Evolutionary conservation across 2,888 invertebrate genomes (phyloP).

Genomic region (Pachydiplax longipennis): DNA sequence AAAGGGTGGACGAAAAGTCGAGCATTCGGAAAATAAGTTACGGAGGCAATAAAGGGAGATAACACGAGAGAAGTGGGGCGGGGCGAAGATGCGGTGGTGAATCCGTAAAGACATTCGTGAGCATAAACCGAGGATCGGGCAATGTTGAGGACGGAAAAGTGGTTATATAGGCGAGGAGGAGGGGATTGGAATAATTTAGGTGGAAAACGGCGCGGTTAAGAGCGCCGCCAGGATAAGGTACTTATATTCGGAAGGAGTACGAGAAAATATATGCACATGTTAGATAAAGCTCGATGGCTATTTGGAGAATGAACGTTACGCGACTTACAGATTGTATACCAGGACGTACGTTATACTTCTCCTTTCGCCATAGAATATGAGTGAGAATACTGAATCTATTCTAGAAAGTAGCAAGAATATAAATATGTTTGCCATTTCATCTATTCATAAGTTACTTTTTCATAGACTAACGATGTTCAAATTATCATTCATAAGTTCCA

Average conservation of each 20-base stretch:
- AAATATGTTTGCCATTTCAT: too few relatives aligned
- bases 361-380: too few relatives aligned
- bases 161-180: neutral
- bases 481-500: too few relatives aligned
- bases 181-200: neutral
- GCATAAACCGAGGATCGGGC: neutral
- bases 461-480: too few relatives aligned
- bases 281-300: neutral
- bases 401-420: too few relatives aligned
- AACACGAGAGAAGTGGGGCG: neutral
- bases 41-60: constrained; percentile 32
- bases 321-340: too few relatives aligned
- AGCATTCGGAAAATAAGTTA: constrained; percentile 34
- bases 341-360: too few relatives aligned
- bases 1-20: neutral
- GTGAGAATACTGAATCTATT: too few relatives aligned
- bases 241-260: neutral
- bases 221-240: neutral
- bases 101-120: neutral
- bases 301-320: neutral
- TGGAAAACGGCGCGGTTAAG: neutral
- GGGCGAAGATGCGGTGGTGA: neutral
- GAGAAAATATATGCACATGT: neutral
- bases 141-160: neutral
- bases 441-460: too few relatives aligned